Evolutionary conservation across 2,797 vertebrate species (phyloP), one percentile per base, ranked within the genome.

Genomic region (Muscicapa comitata): DNA sequence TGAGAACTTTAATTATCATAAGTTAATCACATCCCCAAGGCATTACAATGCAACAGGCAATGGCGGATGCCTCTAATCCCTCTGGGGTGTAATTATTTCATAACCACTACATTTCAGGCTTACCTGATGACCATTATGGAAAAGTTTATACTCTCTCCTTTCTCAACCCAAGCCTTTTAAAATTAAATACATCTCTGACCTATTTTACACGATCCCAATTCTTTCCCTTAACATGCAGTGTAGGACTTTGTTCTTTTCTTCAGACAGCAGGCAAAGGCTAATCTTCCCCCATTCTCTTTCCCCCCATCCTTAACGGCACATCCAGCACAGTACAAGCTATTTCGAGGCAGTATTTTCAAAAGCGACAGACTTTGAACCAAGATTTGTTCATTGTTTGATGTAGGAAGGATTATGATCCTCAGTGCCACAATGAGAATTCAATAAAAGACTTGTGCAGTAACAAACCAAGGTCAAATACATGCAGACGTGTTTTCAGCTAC

Each of bases 21-120:
- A 92, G 33, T 77, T 96, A 94, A 96, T 95, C 93, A 94, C 70
- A 95, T 90, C 85, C 94, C 88, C 3, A 1, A 90, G 88, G 95
- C 82, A 92, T 92, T 65, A 76, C 42, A 70, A 94, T 53, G 72
- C 79, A 93, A 76, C 58, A 86, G 70, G 74, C 58, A 96, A 72
- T 50, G 72, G 88, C 0, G 31, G 87, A 87, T 91, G 35, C 66
- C 72, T 90, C 87, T 88, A 92, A 91, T 86, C 72, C 84, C 93
- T 92, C 86, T 86, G 67, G 88, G 79, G 75, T 79, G 50, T 94
- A 96, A 96, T 97, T 97, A 97, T 96, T 96, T 96, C 86, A 90
- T 37, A 67, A 96, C 73, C 88, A 79, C 61, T 93, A 92, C 51
- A 92, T 70, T 88, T 94, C 93, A 96, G 96, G 82, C 85, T 92